phyloP scores from a whole-genome alignment of 2,113 vertebrate genomes.

The Elachura formosa region DNA sequence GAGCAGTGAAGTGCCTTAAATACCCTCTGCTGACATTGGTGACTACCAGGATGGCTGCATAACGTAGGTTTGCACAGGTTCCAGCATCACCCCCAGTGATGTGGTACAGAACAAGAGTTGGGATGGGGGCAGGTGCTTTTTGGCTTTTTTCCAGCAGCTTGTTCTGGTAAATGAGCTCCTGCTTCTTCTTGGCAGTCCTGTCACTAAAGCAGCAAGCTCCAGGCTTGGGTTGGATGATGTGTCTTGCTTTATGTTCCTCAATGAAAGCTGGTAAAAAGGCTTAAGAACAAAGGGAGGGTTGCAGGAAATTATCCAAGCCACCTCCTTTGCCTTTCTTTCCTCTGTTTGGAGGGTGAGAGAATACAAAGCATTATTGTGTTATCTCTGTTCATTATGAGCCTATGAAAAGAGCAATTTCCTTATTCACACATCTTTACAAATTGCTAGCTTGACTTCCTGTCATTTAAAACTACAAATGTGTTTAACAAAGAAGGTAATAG shows the following conservation, averaged over 20 bases:
- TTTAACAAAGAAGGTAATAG: conserved; percentile 49
- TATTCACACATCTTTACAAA: conserved; percentile 59
- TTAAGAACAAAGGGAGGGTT: neutral
- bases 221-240: neutral
- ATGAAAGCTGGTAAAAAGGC: neutral
- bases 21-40: fast-evolving
- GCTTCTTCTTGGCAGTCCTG: neutral
- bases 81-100: neutral
- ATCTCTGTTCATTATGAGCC: conserved; percentile 38
- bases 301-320: conserved; percentile 34
- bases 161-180: neutral
- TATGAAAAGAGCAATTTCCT: conserved; percentile 51
- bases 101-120: fast-evolving
- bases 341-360: neutral
- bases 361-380: conserved; percentile 38
- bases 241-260: neutral
- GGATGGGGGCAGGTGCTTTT: neutral
- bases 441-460: conserved; percentile 57
- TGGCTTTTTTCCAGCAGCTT: neutral
- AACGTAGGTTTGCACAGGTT: neutral
- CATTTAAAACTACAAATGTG: conserved; percentile 53
- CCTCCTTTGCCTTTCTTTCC: conserved; percentile 18
- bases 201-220: neutral
- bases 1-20: neutral
- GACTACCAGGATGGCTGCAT: neutral